phyloP scores from a whole-genome alignment of 2,113 vertebrate genomes.

The Nanorana parkeri region DNA sequence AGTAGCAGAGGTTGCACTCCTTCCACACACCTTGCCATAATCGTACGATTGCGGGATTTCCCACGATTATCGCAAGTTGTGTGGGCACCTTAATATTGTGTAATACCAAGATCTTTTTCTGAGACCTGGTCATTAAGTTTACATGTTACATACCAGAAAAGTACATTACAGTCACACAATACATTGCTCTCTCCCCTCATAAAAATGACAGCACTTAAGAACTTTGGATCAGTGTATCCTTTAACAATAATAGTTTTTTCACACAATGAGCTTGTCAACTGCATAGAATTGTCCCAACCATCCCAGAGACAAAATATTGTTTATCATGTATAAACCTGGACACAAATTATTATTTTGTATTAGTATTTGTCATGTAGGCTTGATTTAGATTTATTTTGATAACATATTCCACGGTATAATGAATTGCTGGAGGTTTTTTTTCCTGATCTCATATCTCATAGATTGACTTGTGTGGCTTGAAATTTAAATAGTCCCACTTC shows the following conservation, averaged over 20 bases:
- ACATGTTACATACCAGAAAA: not conserved
- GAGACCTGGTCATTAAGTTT: not conserved
- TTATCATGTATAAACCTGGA: not conserved
- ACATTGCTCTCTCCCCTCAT: no score
- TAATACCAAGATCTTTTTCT: no score
- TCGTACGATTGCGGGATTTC: no score
- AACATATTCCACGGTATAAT: slow-evolving; percentile 17
- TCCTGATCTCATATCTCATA: slow-evolving; percentile 8
- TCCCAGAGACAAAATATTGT: not conserved
- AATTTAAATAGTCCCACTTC: slow-evolving; percentile 18
- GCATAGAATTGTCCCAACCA: not conserved
- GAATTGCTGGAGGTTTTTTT: slow-evolving; percentile 16
- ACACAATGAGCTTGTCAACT: not conserved
- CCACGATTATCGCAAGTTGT: no score
- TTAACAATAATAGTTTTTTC: no score
- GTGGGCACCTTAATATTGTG: no score
- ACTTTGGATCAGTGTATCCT: no score
- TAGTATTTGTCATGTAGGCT: not conserved
- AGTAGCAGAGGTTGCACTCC: no score
- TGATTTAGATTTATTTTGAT: not conserved
- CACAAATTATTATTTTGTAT: slow-evolving; percentile 27
- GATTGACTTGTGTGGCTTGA: slow-evolving; percentile 1
- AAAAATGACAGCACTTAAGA: no score
- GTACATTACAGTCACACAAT: not conserved
- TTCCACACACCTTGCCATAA: no score